These are phyloP conservation scores for Triplophysa yarkandensis DNA, from an alignment of 2,797 vertebrate species.

Conservation along the genomic window DNA sequence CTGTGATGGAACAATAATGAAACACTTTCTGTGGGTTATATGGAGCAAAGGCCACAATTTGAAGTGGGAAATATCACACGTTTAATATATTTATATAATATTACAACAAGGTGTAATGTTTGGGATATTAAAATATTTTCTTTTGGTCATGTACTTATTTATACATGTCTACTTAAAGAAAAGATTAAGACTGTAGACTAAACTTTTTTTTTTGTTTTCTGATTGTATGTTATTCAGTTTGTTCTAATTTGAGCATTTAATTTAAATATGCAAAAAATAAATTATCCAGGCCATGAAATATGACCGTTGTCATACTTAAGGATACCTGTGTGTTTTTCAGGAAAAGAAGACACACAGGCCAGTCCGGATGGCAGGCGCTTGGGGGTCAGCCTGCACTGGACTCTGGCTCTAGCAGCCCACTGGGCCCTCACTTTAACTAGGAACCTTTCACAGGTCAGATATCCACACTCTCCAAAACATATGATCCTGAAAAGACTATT, in stretches of 20 bases:
- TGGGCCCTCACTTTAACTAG: constrained; percentile 78
- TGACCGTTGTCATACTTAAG: constrained; percentile 20
- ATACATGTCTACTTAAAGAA: too few relatives aligned
- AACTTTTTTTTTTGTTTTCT: too few relatives aligned
- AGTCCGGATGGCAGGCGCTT: constrained; percentile 80
- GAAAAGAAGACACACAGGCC: constrained; percentile 65
- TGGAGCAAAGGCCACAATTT: neutral
- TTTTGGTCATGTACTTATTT: too few relatives aligned
- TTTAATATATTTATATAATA: constrained; percentile 23
- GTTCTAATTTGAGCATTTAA: too few relatives aligned
- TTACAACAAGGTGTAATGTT: neutral
- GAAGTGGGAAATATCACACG: constrained; percentile 31
- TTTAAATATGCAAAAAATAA: too few relatives aligned
- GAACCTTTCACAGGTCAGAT: constrained; percentile 79
- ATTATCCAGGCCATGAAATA: too few relatives aligned
- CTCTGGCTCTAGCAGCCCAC: constrained; percentile 80
- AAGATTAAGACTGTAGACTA: too few relatives aligned
- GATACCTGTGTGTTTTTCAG: constrained; percentile 48
- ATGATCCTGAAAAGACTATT: too few relatives aligned
- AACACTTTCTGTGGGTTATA: constrained; percentile 8
- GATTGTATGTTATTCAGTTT: too few relatives aligned
- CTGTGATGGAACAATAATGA: constrained; percentile 1
- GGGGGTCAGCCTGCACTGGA: constrained; percentile 75
- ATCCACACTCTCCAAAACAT: constrained; percentile 38
- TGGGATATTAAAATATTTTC: too few relatives aligned